These are phyloP conservation scores for Sorex araneus DNA, from an alignment of 2,113 vertebrate species.

Conservation along the genomic window DNA sequence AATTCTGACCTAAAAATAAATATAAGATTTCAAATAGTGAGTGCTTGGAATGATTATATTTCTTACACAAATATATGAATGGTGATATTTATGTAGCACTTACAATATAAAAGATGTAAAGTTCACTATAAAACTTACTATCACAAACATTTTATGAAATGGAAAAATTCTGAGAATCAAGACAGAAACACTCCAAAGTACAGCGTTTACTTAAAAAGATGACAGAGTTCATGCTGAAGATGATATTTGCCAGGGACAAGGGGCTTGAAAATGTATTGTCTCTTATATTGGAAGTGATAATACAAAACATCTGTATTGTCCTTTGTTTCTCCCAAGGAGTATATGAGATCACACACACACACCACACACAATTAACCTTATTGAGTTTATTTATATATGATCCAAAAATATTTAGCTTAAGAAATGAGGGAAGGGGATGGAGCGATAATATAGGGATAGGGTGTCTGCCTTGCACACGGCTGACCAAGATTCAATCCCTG, in stretches of 20 bases:
- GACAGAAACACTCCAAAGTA: constrained; percentile 60
- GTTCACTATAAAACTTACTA: constrained; percentile 20
- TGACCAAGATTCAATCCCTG: too few species aligned
- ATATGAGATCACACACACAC: constrained; percentile 66
- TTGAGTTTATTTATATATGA: constrained; percentile 87
- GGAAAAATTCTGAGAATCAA: constrained; percentile 45
- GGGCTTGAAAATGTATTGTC: background rate
- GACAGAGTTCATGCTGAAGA: constrained; percentile 9
- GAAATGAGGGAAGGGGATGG: constrained; percentile 66
- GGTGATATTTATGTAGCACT: background rate
- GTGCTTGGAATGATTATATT: background rate
- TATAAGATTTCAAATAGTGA: constrained; percentile 29
- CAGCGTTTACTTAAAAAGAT: constrained; percentile 58
- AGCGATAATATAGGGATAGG: too few species aligned
- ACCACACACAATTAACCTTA: constrained; percentile 50
- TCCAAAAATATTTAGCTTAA: constrained; percentile 80
- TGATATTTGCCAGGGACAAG: background rate
- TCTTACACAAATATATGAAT: constrained; percentile 49
- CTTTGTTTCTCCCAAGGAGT: background rate
- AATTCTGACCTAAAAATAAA: constrained; percentile 63
- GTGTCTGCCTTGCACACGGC: too few species aligned
- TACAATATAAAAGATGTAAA: constrained; percentile 44
- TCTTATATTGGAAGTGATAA: background rate
- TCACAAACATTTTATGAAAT: constrained; percentile 48
- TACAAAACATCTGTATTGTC: background rate